Conservation (phyloP, 2,797 vertebrate species). For the Acipenser transmontanus region DNA sequence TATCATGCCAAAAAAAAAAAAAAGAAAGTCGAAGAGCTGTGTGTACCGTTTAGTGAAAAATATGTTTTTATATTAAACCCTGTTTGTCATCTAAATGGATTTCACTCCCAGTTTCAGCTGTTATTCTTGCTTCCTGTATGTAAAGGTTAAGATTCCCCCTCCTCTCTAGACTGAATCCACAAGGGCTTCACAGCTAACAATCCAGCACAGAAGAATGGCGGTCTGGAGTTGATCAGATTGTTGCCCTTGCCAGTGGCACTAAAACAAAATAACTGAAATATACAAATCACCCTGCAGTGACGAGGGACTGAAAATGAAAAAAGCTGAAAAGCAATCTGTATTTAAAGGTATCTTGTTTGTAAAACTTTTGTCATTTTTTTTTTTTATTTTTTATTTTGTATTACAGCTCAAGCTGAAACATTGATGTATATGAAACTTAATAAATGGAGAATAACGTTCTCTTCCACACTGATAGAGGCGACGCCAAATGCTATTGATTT, state of each 20-base stretch:
- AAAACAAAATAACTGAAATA: slow-evolving; percentile 9
- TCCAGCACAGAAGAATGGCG: slow-evolving; percentile 11
- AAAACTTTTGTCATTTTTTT: slow-evolving; percentile 76
- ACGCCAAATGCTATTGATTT: slow-evolving; percentile 36
- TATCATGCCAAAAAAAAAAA: slow-evolving; percentile 17
- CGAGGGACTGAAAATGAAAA: slow-evolving; percentile 53
- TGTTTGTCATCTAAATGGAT: slow-evolving; percentile 66
- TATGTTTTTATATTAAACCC: slow-evolving; percentile 69
- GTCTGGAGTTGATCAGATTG: neutral
- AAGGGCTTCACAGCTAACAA: slow-evolving; percentile 51
- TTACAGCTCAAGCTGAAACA: slow-evolving; percentile 65
- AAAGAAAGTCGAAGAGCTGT: slow-evolving; percentile 52
- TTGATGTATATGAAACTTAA: slow-evolving; percentile 73
- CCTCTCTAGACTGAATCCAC: slow-evolving; percentile 55
- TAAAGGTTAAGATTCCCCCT: slow-evolving; percentile 44
- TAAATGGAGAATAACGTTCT: slow-evolving; percentile 71
- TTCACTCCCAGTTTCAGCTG: slow-evolving; percentile 5
- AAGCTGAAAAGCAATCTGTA: slow-evolving; percentile 54
- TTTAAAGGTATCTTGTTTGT: slow-evolving; percentile 79
- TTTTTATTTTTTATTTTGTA: slow-evolving; percentile 45
- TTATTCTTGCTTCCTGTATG: slow-evolving; percentile 66
- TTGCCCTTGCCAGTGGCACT: slow-evolving; percentile 33
- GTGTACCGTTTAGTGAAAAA: slow-evolving; percentile 78
- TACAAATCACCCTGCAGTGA: slow-evolving; percentile 54
- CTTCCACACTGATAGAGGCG: slow-evolving; percentile 54